phyloP scores from a whole-genome alignment of 2,888 invertebrate species.

The Crossocerus cetratus region DNA sequence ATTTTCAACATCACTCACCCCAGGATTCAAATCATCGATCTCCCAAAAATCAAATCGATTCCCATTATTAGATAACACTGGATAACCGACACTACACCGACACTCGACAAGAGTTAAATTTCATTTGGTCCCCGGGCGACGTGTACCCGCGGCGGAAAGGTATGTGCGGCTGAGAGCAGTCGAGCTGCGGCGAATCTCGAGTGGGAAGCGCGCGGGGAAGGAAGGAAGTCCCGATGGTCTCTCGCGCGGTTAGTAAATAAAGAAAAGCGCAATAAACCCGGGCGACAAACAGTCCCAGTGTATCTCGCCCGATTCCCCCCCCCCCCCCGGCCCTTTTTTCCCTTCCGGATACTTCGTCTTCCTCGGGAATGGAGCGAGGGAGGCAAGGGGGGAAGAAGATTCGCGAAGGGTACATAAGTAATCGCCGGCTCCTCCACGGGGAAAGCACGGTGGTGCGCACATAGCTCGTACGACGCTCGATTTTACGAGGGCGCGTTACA shows the following conservation, averaged over 20 bases:
- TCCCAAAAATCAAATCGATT: no score
- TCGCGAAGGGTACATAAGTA: constrained; percentile 49
- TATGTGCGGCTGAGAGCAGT: neutral
- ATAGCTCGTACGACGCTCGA: constrained; percentile 48
- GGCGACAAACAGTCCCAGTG: constrained; percentile 25
- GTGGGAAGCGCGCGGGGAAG: neutral
- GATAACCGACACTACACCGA: no score
- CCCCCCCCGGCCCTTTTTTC: neutral
- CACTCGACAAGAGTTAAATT: no score
- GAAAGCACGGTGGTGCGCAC: constrained; percentile 29
- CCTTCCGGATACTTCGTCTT: constrained; percentile 1
- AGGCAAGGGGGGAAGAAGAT: constrained; percentile 8
- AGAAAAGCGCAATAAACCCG: constrained; percentile 15
- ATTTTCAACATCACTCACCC: no score
- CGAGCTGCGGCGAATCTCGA: no score
- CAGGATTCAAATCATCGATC: no score
- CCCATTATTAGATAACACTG: no score
- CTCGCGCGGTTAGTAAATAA: constrained; percentile 10
- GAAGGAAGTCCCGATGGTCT: constrained; percentile 16
- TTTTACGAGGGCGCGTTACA: constrained; percentile 53
- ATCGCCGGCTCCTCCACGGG: constrained; percentile 51
- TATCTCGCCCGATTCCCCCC: neutral
- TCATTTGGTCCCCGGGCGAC: no score
- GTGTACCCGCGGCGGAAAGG: no score
- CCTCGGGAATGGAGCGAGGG: constrained; percentile 10